phyloP scores from a whole-genome alignment of 2,888 invertebrate species.

The Eristalis intricaria region DNA sequence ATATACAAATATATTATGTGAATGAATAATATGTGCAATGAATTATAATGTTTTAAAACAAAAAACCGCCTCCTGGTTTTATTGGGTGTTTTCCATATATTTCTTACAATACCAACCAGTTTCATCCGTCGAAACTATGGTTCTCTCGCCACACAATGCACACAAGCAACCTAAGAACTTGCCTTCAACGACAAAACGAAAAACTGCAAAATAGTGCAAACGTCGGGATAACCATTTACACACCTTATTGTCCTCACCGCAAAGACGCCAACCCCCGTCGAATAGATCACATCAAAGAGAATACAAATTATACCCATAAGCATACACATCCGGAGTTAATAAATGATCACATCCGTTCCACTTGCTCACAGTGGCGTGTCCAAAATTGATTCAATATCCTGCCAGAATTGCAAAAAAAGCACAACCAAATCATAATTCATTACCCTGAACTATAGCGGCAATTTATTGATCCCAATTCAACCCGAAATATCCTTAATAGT shows the following conservation, averaged over 20 bases:
- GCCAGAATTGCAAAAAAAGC: not conserved
- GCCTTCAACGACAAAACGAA: too few species aligned
- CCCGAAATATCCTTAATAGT: conserved; percentile 20
- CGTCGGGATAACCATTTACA: not conserved
- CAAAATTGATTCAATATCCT: not conserved
- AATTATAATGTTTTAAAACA: too few species aligned
- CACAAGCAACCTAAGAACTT: too few species aligned
- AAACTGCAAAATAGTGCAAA: too few species aligned
- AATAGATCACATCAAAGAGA: not conserved
- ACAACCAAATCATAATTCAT: conserved; percentile 17
- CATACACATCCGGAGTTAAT: not conserved
- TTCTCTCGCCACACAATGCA: too few species aligned
- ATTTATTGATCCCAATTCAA: conserved; percentile 35
- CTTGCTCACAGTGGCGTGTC: not conserved
- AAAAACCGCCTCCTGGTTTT: too few species aligned
- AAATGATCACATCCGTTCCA: not conserved
- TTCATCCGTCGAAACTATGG: too few species aligned
- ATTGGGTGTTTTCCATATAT: too few species aligned
- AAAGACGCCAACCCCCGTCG: not conserved
- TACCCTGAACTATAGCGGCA: conserved; percentile 1
- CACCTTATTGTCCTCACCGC: not conserved
- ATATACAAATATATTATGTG: too few species aligned
- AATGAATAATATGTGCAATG: too few species aligned
- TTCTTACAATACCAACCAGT: too few species aligned
- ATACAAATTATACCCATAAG: not conserved